Percentiles rank a stretch among this genome's conserved stretches.
These are phyloP conservation scores for Linnaemya vulpina DNA, from an alignment of 2,888 invertebrate genomes.

Conservation along the genomic window DNA sequence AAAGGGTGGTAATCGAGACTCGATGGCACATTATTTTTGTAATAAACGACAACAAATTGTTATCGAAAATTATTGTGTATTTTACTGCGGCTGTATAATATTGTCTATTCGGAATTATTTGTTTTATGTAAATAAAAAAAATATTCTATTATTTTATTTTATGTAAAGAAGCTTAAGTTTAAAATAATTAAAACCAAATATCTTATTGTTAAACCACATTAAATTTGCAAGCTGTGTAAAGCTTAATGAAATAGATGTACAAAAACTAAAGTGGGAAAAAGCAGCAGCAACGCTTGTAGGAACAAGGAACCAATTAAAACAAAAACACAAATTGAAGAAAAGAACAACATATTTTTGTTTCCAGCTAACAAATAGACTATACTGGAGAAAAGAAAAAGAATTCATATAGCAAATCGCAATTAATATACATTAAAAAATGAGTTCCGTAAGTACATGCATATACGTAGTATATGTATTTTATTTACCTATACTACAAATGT, in stretches of 20 bases:
- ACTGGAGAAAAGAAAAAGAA: no score
- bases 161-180: slow-evolving; percentile 40
- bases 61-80: slow-evolving; percentile 61
- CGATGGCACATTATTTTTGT: neutral
- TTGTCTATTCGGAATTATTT: slow-evolving; percentile 47
- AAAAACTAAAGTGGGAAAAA: slow-evolving; percentile 23
- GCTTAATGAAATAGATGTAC: neutral
- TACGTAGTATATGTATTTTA: neutral
- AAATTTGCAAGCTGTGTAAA: neutral
- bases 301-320: slow-evolving; percentile 9
- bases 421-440: slow-evolving; percentile 39
- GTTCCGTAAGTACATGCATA: slow-evolving; percentile 46
- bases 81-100: slow-evolving; percentile 32
- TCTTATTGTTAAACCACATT: slow-evolving; percentile 9
- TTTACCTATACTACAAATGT: no score
- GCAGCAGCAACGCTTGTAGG: neutral
- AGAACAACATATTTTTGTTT: slow-evolving; percentile 15
- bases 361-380: neutral
- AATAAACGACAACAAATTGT: slow-evolving; percentile 29
- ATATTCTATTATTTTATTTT: slow-evolving; percentile 43
- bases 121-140: slow-evolving; percentile 49
- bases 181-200: slow-evolving; percentile 2
- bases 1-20: neutral
- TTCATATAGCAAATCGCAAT: neutral
- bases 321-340: neutral